Evolutionary conservation across 2,888 invertebrate species (phyloP).

Genomic region (Mimachlamys varia): DNA sequence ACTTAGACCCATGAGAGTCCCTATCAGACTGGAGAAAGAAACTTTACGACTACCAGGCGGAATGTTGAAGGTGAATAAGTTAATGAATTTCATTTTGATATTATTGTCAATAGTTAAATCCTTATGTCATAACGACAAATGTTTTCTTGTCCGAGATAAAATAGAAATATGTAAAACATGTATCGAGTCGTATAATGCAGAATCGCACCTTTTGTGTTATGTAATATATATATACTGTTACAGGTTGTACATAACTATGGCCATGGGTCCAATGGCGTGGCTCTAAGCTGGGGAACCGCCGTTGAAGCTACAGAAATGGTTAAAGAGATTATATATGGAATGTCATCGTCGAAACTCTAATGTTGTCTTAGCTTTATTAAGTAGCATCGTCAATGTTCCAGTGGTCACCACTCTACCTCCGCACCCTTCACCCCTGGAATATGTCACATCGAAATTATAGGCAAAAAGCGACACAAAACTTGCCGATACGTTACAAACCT

Average conservation of each 20-base stretch:
- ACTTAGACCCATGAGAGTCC: constrained; percentile 89
- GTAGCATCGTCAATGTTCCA: too few species aligned
- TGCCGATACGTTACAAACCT: too few species aligned
- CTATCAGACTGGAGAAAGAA: constrained; percentile 81
- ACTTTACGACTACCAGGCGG: constrained; percentile 40
- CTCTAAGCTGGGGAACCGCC: constrained; percentile 94
- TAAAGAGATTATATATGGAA: neutral
- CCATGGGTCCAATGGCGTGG: constrained; percentile 96
- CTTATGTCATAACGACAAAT: too few species aligned
- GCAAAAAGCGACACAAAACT: too few species aligned
- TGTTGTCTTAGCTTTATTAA: neutral
- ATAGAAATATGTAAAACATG: too few species aligned
- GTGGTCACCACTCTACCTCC: too few species aligned
- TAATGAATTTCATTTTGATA: too few species aligned
- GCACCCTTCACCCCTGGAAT: too few species aligned
- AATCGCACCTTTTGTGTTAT: too few species aligned
- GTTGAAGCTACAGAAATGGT: constrained; percentile 89
- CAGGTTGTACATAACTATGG: constrained; percentile 96
- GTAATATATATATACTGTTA: neutral
- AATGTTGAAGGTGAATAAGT: constrained; percentile 48
- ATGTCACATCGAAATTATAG: too few species aligned
- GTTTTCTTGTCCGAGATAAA: too few species aligned
- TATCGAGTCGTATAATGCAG: neutral
- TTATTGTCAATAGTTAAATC: too few species aligned
- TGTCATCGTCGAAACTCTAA: neutral